Base-by-base conservation (phyloP, 2,888 invertebrate genomes). In the Callyntrura sp. region DNA sequence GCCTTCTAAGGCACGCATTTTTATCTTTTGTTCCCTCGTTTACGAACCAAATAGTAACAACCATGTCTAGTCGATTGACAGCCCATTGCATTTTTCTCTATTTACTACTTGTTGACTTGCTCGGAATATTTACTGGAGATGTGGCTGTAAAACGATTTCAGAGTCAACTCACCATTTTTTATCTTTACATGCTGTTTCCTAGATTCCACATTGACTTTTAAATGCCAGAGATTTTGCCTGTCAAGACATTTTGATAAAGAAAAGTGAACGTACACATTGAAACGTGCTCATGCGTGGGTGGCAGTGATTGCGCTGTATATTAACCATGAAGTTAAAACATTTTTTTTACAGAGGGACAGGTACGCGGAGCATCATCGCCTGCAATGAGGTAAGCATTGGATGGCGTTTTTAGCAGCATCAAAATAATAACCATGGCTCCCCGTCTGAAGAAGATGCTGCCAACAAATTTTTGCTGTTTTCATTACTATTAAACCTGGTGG, bases 231-330 rank as follows among this genome's bases (percentile, higher is more conserved):
- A 89, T 78, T 84, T 62, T 43, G 84, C 43, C 73, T 89, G 89
- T 89, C 88, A 88, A 57, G 25, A 28, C 51, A 62, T 48, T 57
- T 70, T 89, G 84, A 79, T 84, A 78, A 68, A 79, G 83, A 82
- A 85, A 85, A 68, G 79, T 68, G 51, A 85, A 35, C 68, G 89
- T 89, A 84, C 45, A 84, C 78, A 89, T 70, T 85, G 89, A 89
- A 89, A 90, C 85, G 90, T 85, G 85, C 68, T 90, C 81, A 62
- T 90, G 90, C 85, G 90, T 90, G 90, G 90, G 90, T 90, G 90
- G 90, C 68, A 60, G 73, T 78, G 85, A 84, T 85, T 84, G 83
- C 68, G 62, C 76, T 85, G 62, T 57, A 14, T 60, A 68, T 51
- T 68, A 28, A 28, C 28, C 25, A 23, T 83, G 51, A 84, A 68